Percentiles rank a stretch among this genome's conserved stretches.
These are phyloP conservation scores for Mesocricetus auratus DNA, from an alignment of 2,113 vertebrate species.

Conservation along the genomic window DNA sequence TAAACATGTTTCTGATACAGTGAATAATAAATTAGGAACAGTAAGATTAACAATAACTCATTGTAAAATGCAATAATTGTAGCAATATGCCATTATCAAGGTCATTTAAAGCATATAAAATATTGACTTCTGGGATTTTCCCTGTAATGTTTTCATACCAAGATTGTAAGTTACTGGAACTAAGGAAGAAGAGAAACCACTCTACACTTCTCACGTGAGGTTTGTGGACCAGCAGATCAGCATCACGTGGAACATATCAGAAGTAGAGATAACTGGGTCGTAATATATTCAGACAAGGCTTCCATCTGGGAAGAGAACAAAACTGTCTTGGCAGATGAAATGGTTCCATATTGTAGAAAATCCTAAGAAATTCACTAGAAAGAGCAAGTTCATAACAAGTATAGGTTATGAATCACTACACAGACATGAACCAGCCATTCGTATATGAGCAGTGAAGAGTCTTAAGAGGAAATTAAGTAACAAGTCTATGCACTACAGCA, in stretches of 20 bases:
- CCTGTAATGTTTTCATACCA: neutral
- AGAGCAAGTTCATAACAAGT: neutral
- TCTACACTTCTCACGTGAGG: neutral
- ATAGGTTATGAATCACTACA: slow-evolving; percentile 5
- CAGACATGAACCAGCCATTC: neutral
- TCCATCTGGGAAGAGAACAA: slow-evolving; percentile 32
- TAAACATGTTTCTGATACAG: neutral
- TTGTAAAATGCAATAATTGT: neutral
- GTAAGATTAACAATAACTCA: neutral
- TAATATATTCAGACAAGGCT: neutral
- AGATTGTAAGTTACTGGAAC: neutral
- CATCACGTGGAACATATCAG: neutral
- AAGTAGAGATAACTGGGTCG: neutral
- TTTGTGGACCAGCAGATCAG: neutral
- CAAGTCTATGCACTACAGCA: neutral
- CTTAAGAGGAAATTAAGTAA: slow-evolving; percentile 42
- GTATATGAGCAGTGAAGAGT: neutral
- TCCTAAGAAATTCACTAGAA: slow-evolving; percentile 6
- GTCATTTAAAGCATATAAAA: neutral
- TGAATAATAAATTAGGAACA: neutral
- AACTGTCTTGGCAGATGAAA: neutral
- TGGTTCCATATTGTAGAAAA: slow-evolving; percentile 9
- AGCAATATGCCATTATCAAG: neutral
- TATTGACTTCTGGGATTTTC: neutral
- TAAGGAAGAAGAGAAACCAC: neutral